A percentile compares a stretch with the other conserved stretches of the same genome.
Evolutionary conservation across 1,140 invertebrate genomes (phyloP).

Genomic region (Adelges cooleyi): DNA sequence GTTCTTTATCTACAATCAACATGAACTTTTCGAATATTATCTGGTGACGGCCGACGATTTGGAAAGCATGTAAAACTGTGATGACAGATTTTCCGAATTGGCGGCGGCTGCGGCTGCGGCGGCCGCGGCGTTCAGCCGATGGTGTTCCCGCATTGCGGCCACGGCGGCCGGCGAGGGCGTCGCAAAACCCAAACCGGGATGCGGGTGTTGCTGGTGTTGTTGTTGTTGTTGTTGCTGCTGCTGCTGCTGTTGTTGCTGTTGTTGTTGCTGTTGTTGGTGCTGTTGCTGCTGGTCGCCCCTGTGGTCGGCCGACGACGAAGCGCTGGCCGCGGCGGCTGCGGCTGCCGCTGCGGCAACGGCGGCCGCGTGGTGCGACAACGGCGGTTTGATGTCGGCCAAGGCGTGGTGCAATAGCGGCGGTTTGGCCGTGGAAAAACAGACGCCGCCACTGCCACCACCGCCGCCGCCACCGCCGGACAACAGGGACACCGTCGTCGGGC

Average conservation of each 20-base stretch:
- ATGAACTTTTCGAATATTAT: no score
- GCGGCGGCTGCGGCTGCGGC: no score
- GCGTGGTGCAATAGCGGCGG: background rate
- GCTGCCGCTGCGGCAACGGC: background rate
- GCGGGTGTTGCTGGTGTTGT: background rate
- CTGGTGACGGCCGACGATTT: conserved; percentile 2
- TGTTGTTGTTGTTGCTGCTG: background rate
- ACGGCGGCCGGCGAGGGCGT: background rate
- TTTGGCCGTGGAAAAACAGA: conserved; percentile 4
- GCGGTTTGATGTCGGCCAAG: background rate
- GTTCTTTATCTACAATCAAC: no score
- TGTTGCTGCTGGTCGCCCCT: conserved; percentile 10
- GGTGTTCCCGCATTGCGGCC: background rate
- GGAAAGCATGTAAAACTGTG: conserved; percentile 5
- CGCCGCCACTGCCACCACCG: conserved; percentile 31
- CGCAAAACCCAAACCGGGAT: background rate
- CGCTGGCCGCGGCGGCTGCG: background rate
- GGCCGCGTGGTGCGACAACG: background rate
- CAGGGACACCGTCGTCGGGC: conserved; percentile 31
- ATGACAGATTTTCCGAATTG: background rate
- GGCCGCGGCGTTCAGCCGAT: background rate
- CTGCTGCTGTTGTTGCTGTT: background rate
- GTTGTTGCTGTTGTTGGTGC: background rate
- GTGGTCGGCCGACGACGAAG: background rate
- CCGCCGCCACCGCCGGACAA: conserved; percentile 33